Percentiles rank a stretch among this genome's conserved stretches.
phyloP scores from a whole-genome alignment of 2,797 vertebrate species.

The Gymnocypris eckloni region DNA sequence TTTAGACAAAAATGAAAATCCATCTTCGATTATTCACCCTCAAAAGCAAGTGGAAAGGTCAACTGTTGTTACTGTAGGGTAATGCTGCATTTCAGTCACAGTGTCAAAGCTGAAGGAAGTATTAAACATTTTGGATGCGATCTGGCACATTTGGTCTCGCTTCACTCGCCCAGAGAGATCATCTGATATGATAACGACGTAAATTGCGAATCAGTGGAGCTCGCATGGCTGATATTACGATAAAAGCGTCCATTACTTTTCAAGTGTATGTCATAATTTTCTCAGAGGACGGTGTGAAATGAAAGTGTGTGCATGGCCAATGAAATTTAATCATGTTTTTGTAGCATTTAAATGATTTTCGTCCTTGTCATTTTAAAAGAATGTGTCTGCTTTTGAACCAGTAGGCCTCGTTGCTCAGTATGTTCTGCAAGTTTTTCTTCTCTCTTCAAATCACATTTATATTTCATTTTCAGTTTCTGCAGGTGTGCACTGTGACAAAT shows the following conservation, averaged over 20 bases:
- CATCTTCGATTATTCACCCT: background rate
- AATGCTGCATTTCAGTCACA: conserved; percentile 11
- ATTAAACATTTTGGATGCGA: conserved; percentile 31
- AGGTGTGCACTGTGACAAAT: background rate
- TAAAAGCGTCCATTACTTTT: conserved; percentile 38
- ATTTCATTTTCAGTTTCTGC: conserved; percentile 17
- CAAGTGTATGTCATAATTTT: conserved; percentile 38
- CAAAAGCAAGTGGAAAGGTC: conserved; percentile 13
- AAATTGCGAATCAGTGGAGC: conserved; percentile 33
- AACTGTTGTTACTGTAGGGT: background rate
- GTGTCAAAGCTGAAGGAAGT: conserved; percentile 1
- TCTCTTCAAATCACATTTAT: background rate
- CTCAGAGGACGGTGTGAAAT: conserved; percentile 36
- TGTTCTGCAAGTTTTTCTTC: background rate
- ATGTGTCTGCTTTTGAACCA: conserved; percentile 14
- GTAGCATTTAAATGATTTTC: conserved; percentile 8
- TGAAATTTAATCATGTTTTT: conserved; percentile 44
- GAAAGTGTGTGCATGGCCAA: conserved; percentile 31
- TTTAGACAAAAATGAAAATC: conserved; percentile 15
- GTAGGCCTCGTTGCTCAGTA: conserved; percentile 19
- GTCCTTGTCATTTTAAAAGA: conserved; percentile 21
- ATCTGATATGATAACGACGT: conserved; percentile 22
- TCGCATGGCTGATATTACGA: conserved; percentile 11
- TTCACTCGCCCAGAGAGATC: conserved; percentile 6
- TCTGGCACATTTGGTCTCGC: conserved; percentile 12